A percentile compares a stretch with the other conserved stretches of the same genome.
phyloP scores from a whole-genome alignment of 2,888 invertebrate species.

The Acronicta alni region DNA sequence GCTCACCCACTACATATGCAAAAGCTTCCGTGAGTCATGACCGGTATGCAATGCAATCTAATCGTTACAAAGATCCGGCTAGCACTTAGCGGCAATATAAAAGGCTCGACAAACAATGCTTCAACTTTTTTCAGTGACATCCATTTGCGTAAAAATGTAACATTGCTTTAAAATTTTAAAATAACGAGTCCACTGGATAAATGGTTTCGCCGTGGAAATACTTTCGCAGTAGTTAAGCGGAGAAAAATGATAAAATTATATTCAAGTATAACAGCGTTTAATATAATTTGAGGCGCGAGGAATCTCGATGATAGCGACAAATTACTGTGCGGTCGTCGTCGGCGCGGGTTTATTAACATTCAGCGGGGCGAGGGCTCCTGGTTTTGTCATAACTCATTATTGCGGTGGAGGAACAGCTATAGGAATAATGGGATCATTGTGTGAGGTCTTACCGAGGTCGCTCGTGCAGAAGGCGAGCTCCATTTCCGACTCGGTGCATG shows the following conservation, averaged over 20 bases:
- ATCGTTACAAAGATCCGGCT: conserved; percentile 63
- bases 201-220: conserved; percentile 56
- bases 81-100: conserved; percentile 68
- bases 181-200: conserved; percentile 48
- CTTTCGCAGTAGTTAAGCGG: conserved; percentile 57
- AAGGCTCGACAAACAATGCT: conserved; percentile 58
- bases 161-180: conserved; percentile 49
- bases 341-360: conserved; percentile 76
- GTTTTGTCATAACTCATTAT: conserved; percentile 71
- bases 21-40: conserved; percentile 73
- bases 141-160: conserved; percentile 48
- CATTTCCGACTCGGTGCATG: conserved; percentile 93
- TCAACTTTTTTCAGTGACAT: conserved; percentile 42
- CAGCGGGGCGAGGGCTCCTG: conserved; percentile 65
- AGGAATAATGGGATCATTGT: conserved; percentile 39
- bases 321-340: conserved; percentile 73
- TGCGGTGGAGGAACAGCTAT: conserved; percentile 58
- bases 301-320: conserved; percentile 83
- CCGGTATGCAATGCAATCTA: conserved; percentile 63
- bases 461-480: conserved; percentile 94
- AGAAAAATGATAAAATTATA: conserved; percentile 59
- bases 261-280: conserved; percentile 69
- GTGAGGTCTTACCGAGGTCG: conserved; percentile 89
- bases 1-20: conserved; percentile 64
- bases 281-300: conserved; percentile 80